A percentile compares a stretch with the other conserved stretches of the same genome.
These are phyloP conservation scores for Oikopleura vanhoeffeni DNA, from an alignment of 23 tunicate genomes.

Conservation along the genomic window DNA sequence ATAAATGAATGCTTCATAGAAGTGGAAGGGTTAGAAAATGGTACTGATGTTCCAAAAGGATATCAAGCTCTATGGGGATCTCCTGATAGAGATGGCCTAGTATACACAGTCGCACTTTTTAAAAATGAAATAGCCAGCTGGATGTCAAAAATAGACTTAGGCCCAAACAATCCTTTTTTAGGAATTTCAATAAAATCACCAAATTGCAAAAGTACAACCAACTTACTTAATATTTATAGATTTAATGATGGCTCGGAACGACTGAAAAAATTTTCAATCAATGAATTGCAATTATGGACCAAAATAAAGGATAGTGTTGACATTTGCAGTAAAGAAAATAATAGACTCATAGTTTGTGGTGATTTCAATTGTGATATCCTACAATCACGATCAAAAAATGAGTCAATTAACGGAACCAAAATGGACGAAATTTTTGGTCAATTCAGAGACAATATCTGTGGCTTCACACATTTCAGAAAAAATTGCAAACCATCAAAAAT, in stretches of 20 bases:
- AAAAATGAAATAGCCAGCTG: neutral
- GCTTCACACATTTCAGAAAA: neutral
- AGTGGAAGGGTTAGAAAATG: neutral
- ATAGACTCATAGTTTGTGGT: neutral
- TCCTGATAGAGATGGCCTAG: neutral
- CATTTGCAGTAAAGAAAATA: neutral
- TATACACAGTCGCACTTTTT: neutral
- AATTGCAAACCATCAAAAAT: neutral
- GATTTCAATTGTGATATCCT: neutral
- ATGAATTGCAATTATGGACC: neutral
- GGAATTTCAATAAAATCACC: too few species aligned
- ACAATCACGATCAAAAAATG: neutral
- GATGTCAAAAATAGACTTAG: neutral
- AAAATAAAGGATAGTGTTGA: neutral
- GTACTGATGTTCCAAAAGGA: neutral
- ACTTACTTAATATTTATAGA: neutral
- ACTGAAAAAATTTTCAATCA: neutral
- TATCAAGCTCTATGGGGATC: neutral
- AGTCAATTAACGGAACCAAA: neutral
- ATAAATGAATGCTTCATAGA: neutral
- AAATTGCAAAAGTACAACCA: too few species aligned
- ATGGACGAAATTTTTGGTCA: neutral
- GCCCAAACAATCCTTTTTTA: neutral
- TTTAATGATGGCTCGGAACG: neutral
- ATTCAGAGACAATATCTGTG: neutral